phyloP scores from a whole-genome alignment of 2,888 invertebrate genomes.

The Heliconius hortense region DNA sequence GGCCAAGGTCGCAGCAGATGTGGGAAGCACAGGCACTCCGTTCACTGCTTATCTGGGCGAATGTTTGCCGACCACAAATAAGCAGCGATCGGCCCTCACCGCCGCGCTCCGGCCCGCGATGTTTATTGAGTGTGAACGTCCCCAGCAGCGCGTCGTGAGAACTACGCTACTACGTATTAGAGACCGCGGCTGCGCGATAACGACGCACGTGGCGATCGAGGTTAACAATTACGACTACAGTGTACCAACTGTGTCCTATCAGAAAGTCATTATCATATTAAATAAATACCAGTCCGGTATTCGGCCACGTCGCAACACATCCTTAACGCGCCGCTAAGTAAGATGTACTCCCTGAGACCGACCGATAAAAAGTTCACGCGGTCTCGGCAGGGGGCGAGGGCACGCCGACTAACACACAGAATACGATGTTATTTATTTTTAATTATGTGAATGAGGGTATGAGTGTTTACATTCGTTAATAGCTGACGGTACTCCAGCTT shows the following conservation, averaged over 20 bases:
- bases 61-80: conserved; percentile 76
- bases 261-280: conserved; percentile 9
- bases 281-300: conserved; percentile 22
- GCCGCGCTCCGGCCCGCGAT: conserved; percentile 52
- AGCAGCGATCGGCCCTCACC: conserved; percentile 60
- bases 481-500: conserved; percentile 40
- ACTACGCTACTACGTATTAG: conserved; percentile 62
- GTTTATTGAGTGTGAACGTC: conserved; percentile 72
- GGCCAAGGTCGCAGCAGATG: conserved; percentile 80
- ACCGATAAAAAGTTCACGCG: conserved; percentile 74
- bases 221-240: conserved; percentile 49
- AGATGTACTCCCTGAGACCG: conserved; percentile 50
- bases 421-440: conserved; percentile 75
- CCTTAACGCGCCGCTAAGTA: conserved; percentile 41
- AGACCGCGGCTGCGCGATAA: conserved; percentile 59
- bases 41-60: conserved; percentile 72
- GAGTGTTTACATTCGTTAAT: conserved; percentile 71
- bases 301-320: conserved; percentile 16
- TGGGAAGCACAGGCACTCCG: conserved; percentile 76
- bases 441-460: conserved; percentile 75
- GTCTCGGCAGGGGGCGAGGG: conserved; percentile 74
- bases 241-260: conserved; percentile 46
- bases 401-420: conserved; percentile 68
- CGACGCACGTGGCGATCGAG: conserved; percentile 66
- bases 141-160: conserved; percentile 70